phyloP scores from a whole-genome alignment of 1,140 invertebrate species.

The Cyclina sinensis region DNA sequence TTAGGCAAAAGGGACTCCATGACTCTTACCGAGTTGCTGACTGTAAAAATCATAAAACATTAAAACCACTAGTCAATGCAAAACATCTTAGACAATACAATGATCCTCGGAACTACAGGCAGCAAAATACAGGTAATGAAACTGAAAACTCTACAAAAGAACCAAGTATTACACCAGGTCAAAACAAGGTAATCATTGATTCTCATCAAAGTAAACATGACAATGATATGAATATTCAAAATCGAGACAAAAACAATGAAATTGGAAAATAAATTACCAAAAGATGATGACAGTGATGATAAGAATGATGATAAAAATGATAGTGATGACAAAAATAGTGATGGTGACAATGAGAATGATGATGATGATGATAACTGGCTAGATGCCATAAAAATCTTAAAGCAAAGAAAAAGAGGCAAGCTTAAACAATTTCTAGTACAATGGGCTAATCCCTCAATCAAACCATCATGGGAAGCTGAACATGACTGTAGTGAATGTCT shows the following conservation, averaged over 20 bases:
- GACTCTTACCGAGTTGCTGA: slow-evolving; percentile 7
- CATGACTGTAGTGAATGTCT: background rate
- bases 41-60: background rate
- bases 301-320: background rate
- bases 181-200: too few species aligned
- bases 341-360: background rate
- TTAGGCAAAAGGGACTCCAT: background rate
- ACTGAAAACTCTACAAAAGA: too few species aligned
- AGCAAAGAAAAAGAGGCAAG: background rate
- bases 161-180: too few species aligned
- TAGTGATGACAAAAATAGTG: background rate
- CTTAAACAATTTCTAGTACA: background rate
- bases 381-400: background rate
- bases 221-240: too few species aligned
- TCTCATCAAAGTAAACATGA: too few species aligned
- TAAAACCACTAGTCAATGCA: slow-evolving; percentile 9
- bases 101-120: slow-evolving; percentile 18
- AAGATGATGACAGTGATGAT: background rate
- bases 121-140: background rate
- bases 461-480: background rate
- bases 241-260: too few species aligned
- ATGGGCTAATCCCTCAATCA: background rate
- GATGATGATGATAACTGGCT: background rate
- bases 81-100: slow-evolving; percentile 26
- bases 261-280: too few species aligned